Conservation (phyloP, 2,888 invertebrate species). For the Hirtodrosophila cameraria region DNA sequence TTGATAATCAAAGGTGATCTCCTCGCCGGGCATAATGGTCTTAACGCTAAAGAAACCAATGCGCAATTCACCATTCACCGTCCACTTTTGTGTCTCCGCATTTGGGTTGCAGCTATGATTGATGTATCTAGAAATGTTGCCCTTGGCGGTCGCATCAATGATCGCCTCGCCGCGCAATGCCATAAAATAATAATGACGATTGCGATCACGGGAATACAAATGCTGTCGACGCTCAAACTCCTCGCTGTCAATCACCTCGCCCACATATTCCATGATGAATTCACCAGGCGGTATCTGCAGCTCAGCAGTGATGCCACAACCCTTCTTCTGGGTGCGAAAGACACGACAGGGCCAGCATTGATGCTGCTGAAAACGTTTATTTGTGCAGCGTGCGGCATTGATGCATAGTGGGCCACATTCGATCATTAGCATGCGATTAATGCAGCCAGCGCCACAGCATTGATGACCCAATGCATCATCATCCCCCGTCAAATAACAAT, state of each 20-base stretch:
- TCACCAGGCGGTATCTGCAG: conserved; percentile 86
- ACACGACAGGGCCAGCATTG: conserved; percentile 93
- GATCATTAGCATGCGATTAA: conserved; percentile 98
- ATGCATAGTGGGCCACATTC: conserved; percentile 97
- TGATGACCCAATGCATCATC: conserved; percentile 92
- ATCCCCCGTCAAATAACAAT: conserved; percentile 95
- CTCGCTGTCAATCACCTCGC: conserved; percentile 96
- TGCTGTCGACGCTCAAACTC: conserved; percentile 95
- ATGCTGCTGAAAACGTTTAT: conserved; percentile 95
- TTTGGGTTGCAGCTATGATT: conserved; percentile 99
- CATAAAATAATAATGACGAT: conserved; percentile 99
- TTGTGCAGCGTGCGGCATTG: conserved; percentile 95
- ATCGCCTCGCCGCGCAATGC: conserved; percentile 95
- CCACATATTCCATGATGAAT: conserved; percentile 99
- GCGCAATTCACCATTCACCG: conserved; percentile 95
- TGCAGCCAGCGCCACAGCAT: conserved; percentile 97
- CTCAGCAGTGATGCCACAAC: conserved; percentile 92
- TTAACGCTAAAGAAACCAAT: conserved; percentile 98
- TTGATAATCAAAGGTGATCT: conserved; percentile 99
- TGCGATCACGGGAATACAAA: conserved; percentile 94
- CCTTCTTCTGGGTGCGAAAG: conserved; percentile 97
- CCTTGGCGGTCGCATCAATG: conserved; percentile 98
- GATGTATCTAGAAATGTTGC: conserved; percentile 98
- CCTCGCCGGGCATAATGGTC: conserved; percentile 93
- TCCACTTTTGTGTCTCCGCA: conserved; percentile 99